phyloP scores from a whole-genome alignment of 2,888 invertebrate genomes.

The Melieria picta region DNA sequence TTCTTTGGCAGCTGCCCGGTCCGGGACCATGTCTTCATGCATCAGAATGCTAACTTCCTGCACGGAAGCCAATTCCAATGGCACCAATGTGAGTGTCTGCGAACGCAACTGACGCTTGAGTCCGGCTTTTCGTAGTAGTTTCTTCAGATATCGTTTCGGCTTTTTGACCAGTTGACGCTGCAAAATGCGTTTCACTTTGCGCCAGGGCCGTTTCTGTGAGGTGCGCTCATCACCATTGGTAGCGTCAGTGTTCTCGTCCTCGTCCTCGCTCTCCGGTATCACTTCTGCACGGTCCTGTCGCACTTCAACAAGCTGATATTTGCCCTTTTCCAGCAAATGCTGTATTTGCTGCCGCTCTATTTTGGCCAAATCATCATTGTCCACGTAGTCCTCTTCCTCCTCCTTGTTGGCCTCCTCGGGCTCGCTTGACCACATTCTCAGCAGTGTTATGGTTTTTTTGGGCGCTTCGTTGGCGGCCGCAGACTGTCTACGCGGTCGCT shows the following conservation, averaged over 20 bases:
- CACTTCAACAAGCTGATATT: neutral
- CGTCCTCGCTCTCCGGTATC: neutral
- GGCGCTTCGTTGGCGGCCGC: too few relatives aligned
- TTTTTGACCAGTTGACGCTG: conserved; percentile 49
- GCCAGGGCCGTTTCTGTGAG: conserved; percentile 51
- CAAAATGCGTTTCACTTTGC: conserved; percentile 49
- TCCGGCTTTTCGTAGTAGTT: conserved; percentile 47
- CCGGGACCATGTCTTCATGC: neutral
- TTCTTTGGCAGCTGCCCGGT: too few relatives aligned
- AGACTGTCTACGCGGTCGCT: too few relatives aligned
- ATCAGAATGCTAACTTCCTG: neutral
- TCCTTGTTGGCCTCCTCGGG: neutral
- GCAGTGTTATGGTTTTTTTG: neutral
- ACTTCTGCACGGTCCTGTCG: conserved; percentile 24
- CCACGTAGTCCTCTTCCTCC: neutral
- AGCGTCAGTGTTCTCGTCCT: neutral
- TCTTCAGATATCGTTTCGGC: conserved; percentile 50
- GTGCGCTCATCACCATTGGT: conserved; percentile 35
- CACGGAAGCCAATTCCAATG: neutral
- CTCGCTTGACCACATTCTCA: neutral
- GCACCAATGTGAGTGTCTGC: neutral
- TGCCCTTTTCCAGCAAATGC: neutral
- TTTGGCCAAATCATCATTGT: neutral
- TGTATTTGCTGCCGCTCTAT: neutral
- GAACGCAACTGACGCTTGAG: conserved; percentile 19